A percentile compares a stretch with the other conserved stretches of the same genome.
Evolutionary conservation across 1,140 invertebrate genomes (phyloP).

Genomic region (Argopecten irradians): DNA sequence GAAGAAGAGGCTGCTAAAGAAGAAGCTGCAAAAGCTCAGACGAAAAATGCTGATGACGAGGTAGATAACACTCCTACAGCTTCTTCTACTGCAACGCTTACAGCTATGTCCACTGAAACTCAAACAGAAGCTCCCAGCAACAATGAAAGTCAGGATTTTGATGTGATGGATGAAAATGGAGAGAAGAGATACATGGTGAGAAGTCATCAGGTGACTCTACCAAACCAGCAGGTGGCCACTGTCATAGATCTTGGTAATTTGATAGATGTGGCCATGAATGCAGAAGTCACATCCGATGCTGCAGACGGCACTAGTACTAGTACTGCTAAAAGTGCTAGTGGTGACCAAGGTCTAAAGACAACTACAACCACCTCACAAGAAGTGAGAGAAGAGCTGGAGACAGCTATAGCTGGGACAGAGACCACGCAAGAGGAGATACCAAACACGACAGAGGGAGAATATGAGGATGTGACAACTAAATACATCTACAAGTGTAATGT

Average conservation of each 20-base stretch:
- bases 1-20: conserved; percentile 21
- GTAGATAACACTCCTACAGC: background rate
- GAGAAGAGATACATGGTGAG: conserved; percentile 31
- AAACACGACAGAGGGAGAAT: conserved; percentile 25
- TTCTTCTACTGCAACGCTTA: background rate
- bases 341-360: background rate
- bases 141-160: conserved; percentile 34
- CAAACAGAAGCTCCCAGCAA: background rate
- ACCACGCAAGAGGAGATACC: background rate
- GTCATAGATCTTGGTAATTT: conserved; percentile 49
- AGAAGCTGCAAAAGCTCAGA: conserved; percentile 22
- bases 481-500: conserved; percentile 55
- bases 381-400: background rate
- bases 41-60: background rate
- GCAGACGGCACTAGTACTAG: background rate
- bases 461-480: conserved; percentile 41
- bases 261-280: conserved; percentile 36
- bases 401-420: background rate
- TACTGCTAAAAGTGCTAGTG: background rate
- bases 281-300: conserved; percentile 4
- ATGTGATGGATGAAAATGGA: background rate
- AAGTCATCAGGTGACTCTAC: conserved; percentile 49
- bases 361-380: background rate
- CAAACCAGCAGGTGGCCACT: conserved; percentile 53
- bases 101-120: background rate